A percentile compares a stretch with the other conserved stretches of the same genome.
phyloP scores from a whole-genome alignment of 2,888 invertebrate genomes.

The Entomobrya proxima region DNA sequence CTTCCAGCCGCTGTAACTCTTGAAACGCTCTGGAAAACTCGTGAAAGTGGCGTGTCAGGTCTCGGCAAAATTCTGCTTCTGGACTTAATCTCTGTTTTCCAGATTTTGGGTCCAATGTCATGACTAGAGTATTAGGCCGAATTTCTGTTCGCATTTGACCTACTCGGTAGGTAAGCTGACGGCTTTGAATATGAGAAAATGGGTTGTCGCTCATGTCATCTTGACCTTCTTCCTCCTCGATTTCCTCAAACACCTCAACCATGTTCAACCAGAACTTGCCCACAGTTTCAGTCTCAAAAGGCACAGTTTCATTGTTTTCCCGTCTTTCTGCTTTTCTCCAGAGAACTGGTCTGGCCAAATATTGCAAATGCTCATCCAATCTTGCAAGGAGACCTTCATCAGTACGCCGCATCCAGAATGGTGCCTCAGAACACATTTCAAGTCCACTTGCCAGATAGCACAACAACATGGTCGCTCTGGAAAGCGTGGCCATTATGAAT shows the following conservation, averaged over 20 bases:
- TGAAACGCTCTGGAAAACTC: constrained; percentile 69
- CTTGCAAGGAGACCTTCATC: constrained; percentile 66
- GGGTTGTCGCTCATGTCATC: constrained; percentile 8
- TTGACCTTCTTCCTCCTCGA: constrained; percentile 55
- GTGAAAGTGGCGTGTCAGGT: constrained; percentile 65
- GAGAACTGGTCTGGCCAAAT: constrained; percentile 61
- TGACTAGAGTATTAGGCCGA: constrained; percentile 65
- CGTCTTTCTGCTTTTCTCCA: constrained; percentile 58
- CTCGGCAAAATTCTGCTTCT: constrained; percentile 65
- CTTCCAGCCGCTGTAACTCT: constrained; percentile 66
- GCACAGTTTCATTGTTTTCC: constrained; percentile 16
- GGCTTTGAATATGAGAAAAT: constrained; percentile 7
- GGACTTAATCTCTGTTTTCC: constrained; percentile 47
- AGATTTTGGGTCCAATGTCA: constrained; percentile 51
- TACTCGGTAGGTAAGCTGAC: constrained; percentile 56
- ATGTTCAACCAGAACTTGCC: constrained; percentile 65
- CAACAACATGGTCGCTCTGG: constrained; percentile 61
- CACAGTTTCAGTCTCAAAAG: constrained; percentile 37
- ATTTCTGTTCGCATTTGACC: constrained; percentile 65
- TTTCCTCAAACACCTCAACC: constrained; percentile 70
- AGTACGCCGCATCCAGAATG: constrained; percentile 65
- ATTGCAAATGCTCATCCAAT: constrained; percentile 69
- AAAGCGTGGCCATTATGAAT: constrained; percentile 48
- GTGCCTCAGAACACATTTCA: constrained; percentile 64
- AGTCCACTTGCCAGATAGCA: constrained; percentile 67